Evolutionary conservation across 2,888 invertebrate genomes (phyloP), one percentile per base, ranked within the genome.

Genomic region (Linnaemya vulpina): DNA sequence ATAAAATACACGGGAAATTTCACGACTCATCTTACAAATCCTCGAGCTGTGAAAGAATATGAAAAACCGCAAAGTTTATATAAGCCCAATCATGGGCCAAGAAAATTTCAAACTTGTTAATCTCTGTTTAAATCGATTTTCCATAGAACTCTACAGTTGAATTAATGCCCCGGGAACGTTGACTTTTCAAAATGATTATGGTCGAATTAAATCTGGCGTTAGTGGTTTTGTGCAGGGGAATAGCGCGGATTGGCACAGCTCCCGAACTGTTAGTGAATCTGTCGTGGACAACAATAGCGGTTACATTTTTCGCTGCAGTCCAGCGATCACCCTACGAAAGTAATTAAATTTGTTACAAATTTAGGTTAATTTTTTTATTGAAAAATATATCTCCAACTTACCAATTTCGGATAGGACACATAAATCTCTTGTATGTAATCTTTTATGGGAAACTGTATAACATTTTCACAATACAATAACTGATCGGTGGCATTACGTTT

Each of bases 221-320:
- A 17, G 5, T 25, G 11, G 43, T 13, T 15, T 43, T 55, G 9
- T 38, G 22, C 1, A 55, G 1, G 0, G 73, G 63, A 25, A 53
- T 55, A 0, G 46, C 46, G 0, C 17, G 55, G 11, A 58, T 67
- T 15, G 89, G 83, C 0, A 38, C 0, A 15, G 90, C 90, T 0
- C 90, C 90, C 0, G 90, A 88, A 38, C 3, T 86, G 82, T 90
- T 90, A 62, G 87, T 88, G 81, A 90, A 90, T 80, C 89, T 88
- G 76, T 90, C 90, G 67, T 83, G 86, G 1, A 90, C 88, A 55
- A 76, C 77, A 68, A 90, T 38, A 13, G 71, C 86, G 4, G 87
- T 86, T 38, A 90, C 88, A 49, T 84, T 81, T 40, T 58, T 55
- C 8, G 5, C 35, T 38, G 67, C 79, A 10, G 2, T n/a, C n/a